Evolutionary conservation across 2,797 vertebrate genomes (phyloP).

Genomic region (Buphagus erythrorhynchus): DNA sequence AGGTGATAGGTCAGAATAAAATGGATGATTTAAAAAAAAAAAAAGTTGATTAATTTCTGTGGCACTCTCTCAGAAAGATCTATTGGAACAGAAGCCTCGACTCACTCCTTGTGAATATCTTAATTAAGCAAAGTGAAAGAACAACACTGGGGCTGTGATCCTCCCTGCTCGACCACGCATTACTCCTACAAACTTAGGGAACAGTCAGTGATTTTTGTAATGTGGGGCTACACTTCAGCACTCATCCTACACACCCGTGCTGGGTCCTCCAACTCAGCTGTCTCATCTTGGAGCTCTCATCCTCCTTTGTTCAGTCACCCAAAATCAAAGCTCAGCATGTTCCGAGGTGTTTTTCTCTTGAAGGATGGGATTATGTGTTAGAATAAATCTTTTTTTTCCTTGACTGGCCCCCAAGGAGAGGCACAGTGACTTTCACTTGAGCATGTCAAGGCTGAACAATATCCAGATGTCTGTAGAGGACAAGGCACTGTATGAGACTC

Average conservation of each 20-base stretch:
- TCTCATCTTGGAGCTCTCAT: background rate
- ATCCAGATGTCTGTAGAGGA: background rate
- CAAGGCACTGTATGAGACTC: rapidly evolving
- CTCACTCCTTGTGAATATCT: background rate
- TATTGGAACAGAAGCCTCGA: background rate
- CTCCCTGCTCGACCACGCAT: background rate
- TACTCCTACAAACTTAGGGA: background rate
- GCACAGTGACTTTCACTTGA: background rate
- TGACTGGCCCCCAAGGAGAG: background rate
- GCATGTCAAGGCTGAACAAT: background rate
- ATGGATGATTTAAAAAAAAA: background rate
- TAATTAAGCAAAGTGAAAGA: background rate
- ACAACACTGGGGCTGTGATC: background rate
- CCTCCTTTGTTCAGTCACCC: background rate
- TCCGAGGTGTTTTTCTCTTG: background rate
- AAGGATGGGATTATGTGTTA: rapidly evolving
- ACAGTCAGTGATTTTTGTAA: background rate
- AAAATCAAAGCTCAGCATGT: background rate
- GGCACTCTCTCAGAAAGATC: background rate
- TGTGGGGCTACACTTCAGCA: background rate
- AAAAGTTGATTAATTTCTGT: constrained; percentile 31
- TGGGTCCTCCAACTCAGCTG: background rate
- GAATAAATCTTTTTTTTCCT: background rate
- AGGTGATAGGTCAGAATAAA: constrained; percentile 46
- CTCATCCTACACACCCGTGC: background rate